These are phyloP conservation scores for Atractosteus spatula DNA, from an alignment of 2,113 vertebrate genomes.

Conservation along the genomic window DNA sequence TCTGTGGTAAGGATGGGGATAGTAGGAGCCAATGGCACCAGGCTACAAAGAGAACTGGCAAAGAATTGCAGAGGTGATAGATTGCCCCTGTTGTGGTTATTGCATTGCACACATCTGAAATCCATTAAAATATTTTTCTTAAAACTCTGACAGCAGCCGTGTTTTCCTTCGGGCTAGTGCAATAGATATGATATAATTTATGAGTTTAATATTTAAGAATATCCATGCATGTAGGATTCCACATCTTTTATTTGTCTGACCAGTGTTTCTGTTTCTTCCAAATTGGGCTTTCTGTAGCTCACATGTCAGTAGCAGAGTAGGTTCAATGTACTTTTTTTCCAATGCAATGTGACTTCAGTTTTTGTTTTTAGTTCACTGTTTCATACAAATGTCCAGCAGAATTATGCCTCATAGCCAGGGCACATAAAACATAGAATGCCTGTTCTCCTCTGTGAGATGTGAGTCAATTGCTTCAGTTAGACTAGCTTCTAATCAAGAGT, in stretches of 20 bases:
- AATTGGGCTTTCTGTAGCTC: background rate
- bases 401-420: too few relatives aligned
- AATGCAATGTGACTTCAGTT: too few relatives aligned
- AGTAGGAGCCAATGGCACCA: constrained; percentile 32
- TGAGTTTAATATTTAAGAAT: constrained; percentile 46
- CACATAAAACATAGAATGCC: too few relatives aligned
- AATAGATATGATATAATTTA: constrained; percentile 47
- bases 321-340: too few relatives aligned
- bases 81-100: background rate
- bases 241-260: constrained; percentile 29
- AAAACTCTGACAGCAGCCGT: constrained; percentile 41
- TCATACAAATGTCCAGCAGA: too few relatives aligned
- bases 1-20: background rate
- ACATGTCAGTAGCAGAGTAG: background rate
- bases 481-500: too few relatives aligned
- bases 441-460: too few relatives aligned
- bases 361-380: too few relatives aligned
- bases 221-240: constrained; percentile 28
- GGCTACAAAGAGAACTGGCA: constrained; percentile 13
- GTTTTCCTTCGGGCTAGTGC: constrained; percentile 29
- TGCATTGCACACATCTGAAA: constrained; percentile 47
- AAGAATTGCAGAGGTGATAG: constrained; percentile 10
- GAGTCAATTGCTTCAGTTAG: too few relatives aligned
- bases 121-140: constrained; percentile 33
- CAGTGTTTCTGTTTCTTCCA: constrained; percentile 14